These are phyloP conservation scores for Remorina albescens DNA, from an alignment of 2,797 vertebrate genomes.

Conservation along the genomic window DNA sequence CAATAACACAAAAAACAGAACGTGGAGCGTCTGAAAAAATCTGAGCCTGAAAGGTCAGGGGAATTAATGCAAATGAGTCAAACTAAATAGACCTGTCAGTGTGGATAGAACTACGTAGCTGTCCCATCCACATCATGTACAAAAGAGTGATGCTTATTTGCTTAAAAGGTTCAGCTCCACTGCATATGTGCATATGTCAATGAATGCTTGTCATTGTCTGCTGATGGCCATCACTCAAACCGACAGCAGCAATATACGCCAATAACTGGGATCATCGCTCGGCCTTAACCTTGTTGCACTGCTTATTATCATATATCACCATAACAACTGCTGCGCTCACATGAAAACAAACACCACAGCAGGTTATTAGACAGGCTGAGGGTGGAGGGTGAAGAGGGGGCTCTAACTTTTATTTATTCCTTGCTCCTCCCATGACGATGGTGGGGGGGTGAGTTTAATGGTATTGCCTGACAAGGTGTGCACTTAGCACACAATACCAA, in stretches of 20 bases:
- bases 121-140: background rate
- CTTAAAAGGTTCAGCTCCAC: background rate
- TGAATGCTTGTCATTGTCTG: slow-evolving; percentile 19
- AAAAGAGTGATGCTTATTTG: slow-evolving; percentile 6
- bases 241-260: slow-evolving; percentile 19
- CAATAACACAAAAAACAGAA: too few relatives aligned
- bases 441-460: slow-evolving; percentile 54
- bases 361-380: slow-evolving; percentile 10
- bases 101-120: background rate
- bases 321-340: slow-evolving; percentile 25
- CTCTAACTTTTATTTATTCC: slow-evolving; percentile 63
- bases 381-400: background rate
- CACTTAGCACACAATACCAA: slow-evolving; percentile 65
- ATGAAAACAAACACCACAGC: slow-evolving; percentile 8
- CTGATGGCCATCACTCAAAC: slow-evolving; percentile 25
- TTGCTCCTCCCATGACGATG: slow-evolving; percentile 46
- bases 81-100: slow-evolving; percentile 10
- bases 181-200: background rate
- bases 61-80: slow-evolving; percentile 27
- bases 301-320: slow-evolving; percentile 54
- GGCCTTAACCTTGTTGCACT: background rate
- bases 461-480: slow-evolving; percentile 69
- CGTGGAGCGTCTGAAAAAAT: too few relatives aligned
- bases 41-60: slow-evolving; percentile 35
- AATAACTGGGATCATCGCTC: slow-evolving; percentile 17